Percentiles rank a stretch among this genome's conserved stretches.
phyloP scores from a whole-genome alignment of 2,888 invertebrate genomes.

The Cheilosia soror region DNA sequence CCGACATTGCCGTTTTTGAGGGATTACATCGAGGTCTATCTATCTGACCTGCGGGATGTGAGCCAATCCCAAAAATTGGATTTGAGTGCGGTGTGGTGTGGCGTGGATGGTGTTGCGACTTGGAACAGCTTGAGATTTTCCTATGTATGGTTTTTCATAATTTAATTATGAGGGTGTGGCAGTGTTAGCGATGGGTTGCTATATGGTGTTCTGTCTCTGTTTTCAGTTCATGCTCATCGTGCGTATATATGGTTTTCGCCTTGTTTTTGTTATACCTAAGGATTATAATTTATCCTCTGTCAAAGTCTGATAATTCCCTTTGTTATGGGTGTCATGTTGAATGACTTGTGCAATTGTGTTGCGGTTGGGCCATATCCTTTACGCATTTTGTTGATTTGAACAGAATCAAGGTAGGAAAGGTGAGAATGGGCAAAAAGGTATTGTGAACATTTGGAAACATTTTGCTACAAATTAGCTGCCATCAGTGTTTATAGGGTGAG shows the following conservation, averaged over 20 bases:
- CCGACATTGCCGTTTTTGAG: slow-evolving; percentile 61
- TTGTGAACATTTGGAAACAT: no score
- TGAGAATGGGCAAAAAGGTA: background rate
- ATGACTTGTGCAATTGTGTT: slow-evolving; percentile 57
- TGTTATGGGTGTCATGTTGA: slow-evolving; percentile 60
- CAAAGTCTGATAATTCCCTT: slow-evolving; percentile 68
- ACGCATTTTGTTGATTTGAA: slow-evolving; percentile 10
- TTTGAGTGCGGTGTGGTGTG: slow-evolving; percentile 20
- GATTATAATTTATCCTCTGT: slow-evolving; percentile 72
- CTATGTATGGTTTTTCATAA: slow-evolving; percentile 63
- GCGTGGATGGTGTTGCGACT: slow-evolving; percentile 1
- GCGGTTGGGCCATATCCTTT: slow-evolving; percentile 29
- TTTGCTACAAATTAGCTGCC: no score
- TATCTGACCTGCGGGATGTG: slow-evolving; percentile 38
- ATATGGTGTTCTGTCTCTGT: no score
- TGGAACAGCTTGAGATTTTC: slow-evolving; percentile 74
- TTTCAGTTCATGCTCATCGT: slow-evolving; percentile 21
- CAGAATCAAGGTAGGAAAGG: slow-evolving; percentile 13
- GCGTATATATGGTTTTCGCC: slow-evolving; percentile 20
- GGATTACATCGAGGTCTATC: slow-evolving; percentile 56
- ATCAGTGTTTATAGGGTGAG: no score
- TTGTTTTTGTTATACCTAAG: slow-evolving; percentile 35
- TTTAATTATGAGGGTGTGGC: slow-evolving; percentile 76
- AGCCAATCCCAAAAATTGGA: slow-evolving; percentile 67
- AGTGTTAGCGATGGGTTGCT: slow-evolving; percentile 17